Evolutionary conservation across 2,113 vertebrate species (phyloP).

Genomic region (Oryzias celebensis): DNA sequence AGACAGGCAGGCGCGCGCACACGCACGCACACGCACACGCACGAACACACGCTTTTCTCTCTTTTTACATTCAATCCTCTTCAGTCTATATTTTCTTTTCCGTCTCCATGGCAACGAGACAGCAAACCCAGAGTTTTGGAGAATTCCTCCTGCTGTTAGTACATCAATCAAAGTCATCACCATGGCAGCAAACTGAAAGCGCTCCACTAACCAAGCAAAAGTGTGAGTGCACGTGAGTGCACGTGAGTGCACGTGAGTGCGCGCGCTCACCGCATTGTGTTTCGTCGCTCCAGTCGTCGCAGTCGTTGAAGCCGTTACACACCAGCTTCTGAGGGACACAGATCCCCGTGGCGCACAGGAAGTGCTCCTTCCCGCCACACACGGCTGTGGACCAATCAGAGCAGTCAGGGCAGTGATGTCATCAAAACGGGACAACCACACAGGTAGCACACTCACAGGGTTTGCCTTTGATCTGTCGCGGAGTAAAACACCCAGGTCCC

Average conservation of each 20-base stretch:
- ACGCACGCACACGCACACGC: no score
- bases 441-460: constrained; percentile 76
- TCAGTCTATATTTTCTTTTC: background rate
- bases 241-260: constrained; percentile 6
- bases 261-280: constrained; percentile 83
- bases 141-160: background rate
- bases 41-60: no score
- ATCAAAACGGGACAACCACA: background rate
- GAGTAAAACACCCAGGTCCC: constrained; percentile 79
- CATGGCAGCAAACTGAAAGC: constrained; percentile 10
- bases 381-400: constrained; percentile 73
- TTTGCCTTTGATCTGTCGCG: constrained; percentile 80
- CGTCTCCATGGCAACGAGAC: constrained; percentile 27
- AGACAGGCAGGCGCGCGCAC: no score
- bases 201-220: background rate
- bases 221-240: constrained; percentile 16
- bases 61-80: background rate
- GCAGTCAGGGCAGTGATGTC: background rate
- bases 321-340: constrained; percentile 87
- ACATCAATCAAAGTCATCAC: constrained; percentile 37
- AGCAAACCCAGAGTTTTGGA: background rate
- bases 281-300: constrained; percentile 95
- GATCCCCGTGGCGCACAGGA: constrained; percentile 85
- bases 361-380: constrained; percentile 82
- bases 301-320: constrained; percentile 95